These are phyloP conservation scores for Brachypteracias leptosomus DNA, from an alignment of 2,113 vertebrate genomes.

Conservation along the genomic window DNA sequence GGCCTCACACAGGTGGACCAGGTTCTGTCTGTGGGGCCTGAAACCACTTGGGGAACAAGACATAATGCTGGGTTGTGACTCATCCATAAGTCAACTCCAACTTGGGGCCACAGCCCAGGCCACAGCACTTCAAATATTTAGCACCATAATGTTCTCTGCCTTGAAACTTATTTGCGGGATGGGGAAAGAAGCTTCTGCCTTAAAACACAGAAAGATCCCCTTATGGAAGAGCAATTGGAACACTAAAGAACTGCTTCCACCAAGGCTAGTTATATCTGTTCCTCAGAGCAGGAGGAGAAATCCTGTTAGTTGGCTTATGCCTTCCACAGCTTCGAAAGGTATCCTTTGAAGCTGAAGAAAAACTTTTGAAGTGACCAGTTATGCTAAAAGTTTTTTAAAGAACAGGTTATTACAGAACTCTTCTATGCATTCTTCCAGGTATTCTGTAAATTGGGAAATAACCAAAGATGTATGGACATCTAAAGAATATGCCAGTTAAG, in stretches of 20 bases:
- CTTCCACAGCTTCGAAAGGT: not conserved
- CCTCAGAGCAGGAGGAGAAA: not conserved
- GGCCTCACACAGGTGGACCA: too few species aligned
- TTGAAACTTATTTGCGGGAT: not conserved
- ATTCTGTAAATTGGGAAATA: not conserved
- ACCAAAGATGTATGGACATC: not conserved
- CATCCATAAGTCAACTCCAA: too few species aligned
- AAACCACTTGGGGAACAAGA: too few species aligned
- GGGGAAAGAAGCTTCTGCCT: not conserved
- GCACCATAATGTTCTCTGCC: not conserved
- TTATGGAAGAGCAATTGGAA: not conserved
- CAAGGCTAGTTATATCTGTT: not conserved
- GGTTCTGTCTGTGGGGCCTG: too few species aligned
- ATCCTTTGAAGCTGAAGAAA: constrained; percentile 9
- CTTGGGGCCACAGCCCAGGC: too few species aligned
- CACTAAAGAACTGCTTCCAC: not conserved
- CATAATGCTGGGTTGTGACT: too few species aligned
- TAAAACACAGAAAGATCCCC: not conserved
- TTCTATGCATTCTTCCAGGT: not conserved
- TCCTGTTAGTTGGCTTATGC: not conserved
- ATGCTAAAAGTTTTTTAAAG: not conserved
- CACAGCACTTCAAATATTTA: too few species aligned
- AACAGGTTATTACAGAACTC: not conserved
- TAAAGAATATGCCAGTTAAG: not conserved
- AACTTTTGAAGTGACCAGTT: not conserved